Evolutionary conservation across 2,797 vertebrate genomes (phyloP), one percentile per base, ranked within the genome.

Genomic region (Phaenicophaeus curvirostris): DNA sequence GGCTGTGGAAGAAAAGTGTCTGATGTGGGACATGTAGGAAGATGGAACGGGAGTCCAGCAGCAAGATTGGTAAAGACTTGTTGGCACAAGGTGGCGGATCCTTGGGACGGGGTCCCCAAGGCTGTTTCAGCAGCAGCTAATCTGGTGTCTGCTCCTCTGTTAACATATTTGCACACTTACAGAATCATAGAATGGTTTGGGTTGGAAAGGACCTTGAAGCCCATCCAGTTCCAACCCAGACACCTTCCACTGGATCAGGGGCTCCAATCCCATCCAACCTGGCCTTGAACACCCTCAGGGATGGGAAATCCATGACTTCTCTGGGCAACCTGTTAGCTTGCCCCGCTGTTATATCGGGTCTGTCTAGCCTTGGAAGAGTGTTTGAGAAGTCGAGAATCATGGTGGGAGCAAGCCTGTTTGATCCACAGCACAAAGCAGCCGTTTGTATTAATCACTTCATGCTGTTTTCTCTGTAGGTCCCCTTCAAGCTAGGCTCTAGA

Each of bases 11-110:
- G 24, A 24, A 58, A 48, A 7, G 30, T 23, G 41, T 67, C 21
- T 48, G 3, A 13, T 69, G 23, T n/a, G 51, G 57, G 39, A 31
- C 2, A 1, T 0, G 0, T 46, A 37, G 16, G 50, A 19, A 63
- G 33, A 79, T 75, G 48, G 33, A 53, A 3, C 8, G 17, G 11
- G 54, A 75, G 33, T 71, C 54, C 41, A 39, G 61, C 54, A 81
- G 48, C 82, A 42, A 42, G 44, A 77, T 23, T 37, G 35, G 41
- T 39, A 31, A 41, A 30, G n/a, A 42, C n/a, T 25, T 53, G 25
- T 33, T 87, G 41, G 13, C 23, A 51, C 72, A 46, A 72, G 41
- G 12, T 65, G 35, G 35, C 65, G 18, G n/a, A 31, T 25, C 31
- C 48, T 57, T 69, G n/a, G 35, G 72, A 66, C 33, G 53, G 68